A percentile compares a stretch with the other conserved stretches of the same genome.
These are phyloP conservation scores for Amiota communis DNA, from an alignment of 2,888 invertebrate species.

Conservation along the genomic window DNA sequence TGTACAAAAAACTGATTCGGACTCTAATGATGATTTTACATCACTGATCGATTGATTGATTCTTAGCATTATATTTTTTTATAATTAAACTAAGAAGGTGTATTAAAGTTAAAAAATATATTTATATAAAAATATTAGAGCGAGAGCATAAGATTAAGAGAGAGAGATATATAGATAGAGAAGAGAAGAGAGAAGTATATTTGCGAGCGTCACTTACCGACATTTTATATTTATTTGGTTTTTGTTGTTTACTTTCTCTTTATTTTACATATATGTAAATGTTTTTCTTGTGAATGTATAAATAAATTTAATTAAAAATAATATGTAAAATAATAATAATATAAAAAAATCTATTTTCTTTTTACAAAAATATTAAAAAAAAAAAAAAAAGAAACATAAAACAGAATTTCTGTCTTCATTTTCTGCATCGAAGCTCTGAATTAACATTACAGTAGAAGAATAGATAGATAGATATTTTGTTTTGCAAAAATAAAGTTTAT, in stretches of 20 bases:
- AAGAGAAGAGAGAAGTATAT: conserved; percentile 44
- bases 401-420: conserved; percentile 49
- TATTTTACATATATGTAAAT: conserved; percentile 37
- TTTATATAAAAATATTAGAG: background rate
- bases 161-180: conserved; percentile 42
- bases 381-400: conserved; percentile 29
- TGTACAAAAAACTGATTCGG: background rate
- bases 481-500: conserved; percentile 37
- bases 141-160: conserved; percentile 7
- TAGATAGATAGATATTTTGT: conserved; percentile 40
- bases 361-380: conserved; percentile 20
- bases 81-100: no score
- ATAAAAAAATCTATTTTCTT: conserved; percentile 8
- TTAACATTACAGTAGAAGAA: conserved; percentile 68
- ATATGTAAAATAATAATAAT: conserved; percentile 28
- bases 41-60: no score
- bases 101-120: background rate
- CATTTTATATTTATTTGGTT: conserved; percentile 41
- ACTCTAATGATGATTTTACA: background rate
- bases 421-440: conserved; percentile 69
- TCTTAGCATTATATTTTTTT: no score
- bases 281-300: conserved; percentile 42
- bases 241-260: conserved; percentile 36
- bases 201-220: conserved; percentile 58
- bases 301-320: conserved; percentile 44